A percentile compares a stretch with the other conserved stretches of the same genome.
phyloP scores from a whole-genome alignment of 2,113 vertebrate genomes.

The Rhinoptilus africanus region DNA sequence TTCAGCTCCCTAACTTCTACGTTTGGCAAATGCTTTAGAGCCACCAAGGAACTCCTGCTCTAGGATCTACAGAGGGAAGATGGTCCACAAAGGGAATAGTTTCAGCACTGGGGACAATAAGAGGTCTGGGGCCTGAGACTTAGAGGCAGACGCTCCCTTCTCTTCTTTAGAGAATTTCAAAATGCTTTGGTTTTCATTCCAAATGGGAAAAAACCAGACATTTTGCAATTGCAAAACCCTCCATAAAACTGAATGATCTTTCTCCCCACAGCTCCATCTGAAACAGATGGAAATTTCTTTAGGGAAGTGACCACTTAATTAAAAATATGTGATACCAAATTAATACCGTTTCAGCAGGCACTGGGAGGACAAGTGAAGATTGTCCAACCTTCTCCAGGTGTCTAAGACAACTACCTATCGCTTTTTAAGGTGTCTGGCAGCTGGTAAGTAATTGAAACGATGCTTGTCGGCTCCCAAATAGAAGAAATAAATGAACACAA shows the following conservation, averaged over 20 bases:
- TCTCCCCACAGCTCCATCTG: constrained; percentile 20
- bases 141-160: not conserved
- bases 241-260: constrained; percentile 8
- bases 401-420: not conserved
- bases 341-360: constrained; percentile 33
- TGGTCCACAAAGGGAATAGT: not conserved
- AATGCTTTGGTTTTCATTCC: constrained; percentile 38
- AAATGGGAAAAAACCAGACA: not conserved
- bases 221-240: constrained; percentile 41
- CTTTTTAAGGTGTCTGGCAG: constrained; percentile 13
- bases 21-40: not conserved
- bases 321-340: constrained; percentile 22
- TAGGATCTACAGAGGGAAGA: not conserved
- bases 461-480: constrained; percentile 29
- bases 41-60: not conserved
- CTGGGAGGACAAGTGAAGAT: not conserved
- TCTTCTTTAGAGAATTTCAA: constrained; percentile 20
- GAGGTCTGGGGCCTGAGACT: not conserved
- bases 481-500: constrained; percentile 55
- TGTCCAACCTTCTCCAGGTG: constrained; percentile 13
- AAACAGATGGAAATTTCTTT: constrained; percentile 46
- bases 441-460: constrained; percentile 36
- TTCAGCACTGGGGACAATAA: not conserved
- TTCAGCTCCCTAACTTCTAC: not conserved
- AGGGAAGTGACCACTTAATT: constrained; percentile 39